Evolutionary conservation across 2,888 invertebrate species (phyloP), one percentile per base, ranked within the genome.

Genomic region (Clanis bilineata): DNA sequence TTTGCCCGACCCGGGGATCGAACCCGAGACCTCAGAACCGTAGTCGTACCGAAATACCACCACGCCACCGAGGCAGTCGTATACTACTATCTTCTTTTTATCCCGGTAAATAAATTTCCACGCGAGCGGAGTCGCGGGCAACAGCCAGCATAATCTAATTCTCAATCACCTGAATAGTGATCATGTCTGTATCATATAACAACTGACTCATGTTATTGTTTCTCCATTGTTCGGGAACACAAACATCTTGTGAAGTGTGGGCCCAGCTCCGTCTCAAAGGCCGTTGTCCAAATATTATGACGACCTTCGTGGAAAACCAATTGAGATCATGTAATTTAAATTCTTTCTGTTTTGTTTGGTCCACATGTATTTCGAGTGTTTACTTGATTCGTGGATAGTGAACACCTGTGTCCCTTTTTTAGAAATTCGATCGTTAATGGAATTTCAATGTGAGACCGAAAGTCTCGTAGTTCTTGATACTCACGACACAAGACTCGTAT

Each of bases 181-280:
- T 51, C 25, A 18, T 12, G 18, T 18, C 15, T 28, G 28, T 10
- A 28, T n/a, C 18, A 10, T 18, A 47, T 28, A 51, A 51, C 51
- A 51, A 22, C 18, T 18, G 32, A 4, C 32, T 28, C 18, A 51
- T 32, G 18, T 51, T 51, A 44, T 44, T 44, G 22, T 44, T 44
- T 9, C 12, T 4, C 44, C 23, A 51, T 51, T 51, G 51, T 51
- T 47, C 18, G 3, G 6, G 4, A 51, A 51, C 25, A 51, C 9
- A 51, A 51, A 51, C 51, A 51, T 25, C 23, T 45, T 23, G 45
- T 45, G 45, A 6, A 18, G 15, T 28, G 25, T 51, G 32, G 51
- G 51, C n/a, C 6, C 22, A 3, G 22, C n/a, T n/a, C 22, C 10
- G 22, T 12, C 22, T 44, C 12, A 10, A 28, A 36, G 10, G 3